phyloP scores from a whole-genome alignment of 2,888 invertebrate species.

The Chloroclystis v-ata region DNA sequence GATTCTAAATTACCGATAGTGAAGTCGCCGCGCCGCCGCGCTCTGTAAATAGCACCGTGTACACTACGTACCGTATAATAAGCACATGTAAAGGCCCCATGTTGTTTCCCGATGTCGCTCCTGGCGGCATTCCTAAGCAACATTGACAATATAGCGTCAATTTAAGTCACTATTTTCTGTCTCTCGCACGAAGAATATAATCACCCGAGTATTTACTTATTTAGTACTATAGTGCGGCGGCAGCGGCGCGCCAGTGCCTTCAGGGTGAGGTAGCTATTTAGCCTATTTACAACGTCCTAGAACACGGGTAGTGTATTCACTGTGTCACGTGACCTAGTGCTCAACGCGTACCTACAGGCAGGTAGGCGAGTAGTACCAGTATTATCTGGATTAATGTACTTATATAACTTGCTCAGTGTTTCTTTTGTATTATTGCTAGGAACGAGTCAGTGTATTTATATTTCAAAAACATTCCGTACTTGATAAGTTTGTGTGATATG shows the following conservation, averaged over 20 bases:
- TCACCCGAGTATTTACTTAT: no score
- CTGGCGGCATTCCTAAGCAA: slow-evolving; percentile 6
- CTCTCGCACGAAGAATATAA: slow-evolving; percentile 2
- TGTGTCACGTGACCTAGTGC: slow-evolving; percentile 11
- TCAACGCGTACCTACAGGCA: slow-evolving; percentile 10
- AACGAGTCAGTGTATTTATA: slow-evolving; percentile 19
- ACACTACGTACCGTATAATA: neutral
- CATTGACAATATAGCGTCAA: slow-evolving; percentile 8
- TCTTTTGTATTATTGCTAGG: slow-evolving; percentile 6
- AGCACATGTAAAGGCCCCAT: slow-evolving; percentile 11
- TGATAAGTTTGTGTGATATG: slow-evolving; percentile 22
- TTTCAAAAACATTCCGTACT: slow-evolving; percentile 22
- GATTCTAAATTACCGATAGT: slow-evolving; percentile 68
- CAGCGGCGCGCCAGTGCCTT: slow-evolving; percentile 58
- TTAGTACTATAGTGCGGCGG: slow-evolving; percentile 11
- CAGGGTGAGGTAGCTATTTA: slow-evolving; percentile 55
- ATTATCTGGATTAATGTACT: slow-evolving; percentile 25
- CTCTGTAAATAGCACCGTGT: neutral
- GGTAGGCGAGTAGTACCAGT: slow-evolving; percentile 18
- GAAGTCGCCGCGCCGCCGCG: slow-evolving; percentile 48
- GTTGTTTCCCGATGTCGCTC: slow-evolving; percentile 6
- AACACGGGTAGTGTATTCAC: slow-evolving; percentile 19
- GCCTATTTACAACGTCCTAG: slow-evolving; percentile 31
- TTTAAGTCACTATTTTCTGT: neutral
- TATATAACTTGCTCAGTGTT: slow-evolving; percentile 24